These are phyloP conservation scores for Pogonocherus hispidulus DNA, from an alignment of 2,888 invertebrate genomes.

Conservation along the genomic window DNA sequence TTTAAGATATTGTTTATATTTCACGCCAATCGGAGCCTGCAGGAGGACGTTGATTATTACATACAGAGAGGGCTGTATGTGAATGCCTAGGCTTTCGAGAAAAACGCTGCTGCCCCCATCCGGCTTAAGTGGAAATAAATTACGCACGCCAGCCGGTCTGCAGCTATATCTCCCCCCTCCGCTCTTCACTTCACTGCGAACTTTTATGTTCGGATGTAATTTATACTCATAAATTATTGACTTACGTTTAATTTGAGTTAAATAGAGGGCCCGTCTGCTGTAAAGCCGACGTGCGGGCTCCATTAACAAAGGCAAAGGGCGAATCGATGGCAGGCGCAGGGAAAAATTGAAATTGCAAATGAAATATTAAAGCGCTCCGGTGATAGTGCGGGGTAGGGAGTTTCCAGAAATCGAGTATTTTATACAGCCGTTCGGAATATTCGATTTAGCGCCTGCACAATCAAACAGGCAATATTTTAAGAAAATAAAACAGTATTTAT, in stretches of 20 bases:
- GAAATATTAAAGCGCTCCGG: constrained; percentile 23
- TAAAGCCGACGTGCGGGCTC: constrained; percentile 7
- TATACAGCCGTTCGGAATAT: too few relatives aligned
- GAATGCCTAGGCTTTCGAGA: constrained; percentile 21
- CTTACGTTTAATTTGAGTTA: constrained; percentile 47
- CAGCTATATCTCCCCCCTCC: constrained; percentile 28
- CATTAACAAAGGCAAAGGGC: constrained; percentile 21
- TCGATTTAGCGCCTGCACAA: too few relatives aligned
- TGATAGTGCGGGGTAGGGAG: neutral
- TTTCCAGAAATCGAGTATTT: constrained; percentile 2
- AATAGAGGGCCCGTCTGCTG: constrained; percentile 30
- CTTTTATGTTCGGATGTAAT: constrained; percentile 52
- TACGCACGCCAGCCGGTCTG: constrained; percentile 39
- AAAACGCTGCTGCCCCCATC: constrained; percentile 15
- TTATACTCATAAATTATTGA: constrained; percentile 54
- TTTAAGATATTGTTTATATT: too few relatives aligned
- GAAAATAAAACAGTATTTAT: too few relatives aligned
- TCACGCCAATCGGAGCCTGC: too few relatives aligned
- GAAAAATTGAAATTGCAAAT: constrained; percentile 30
- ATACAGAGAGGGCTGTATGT: too few relatives aligned
- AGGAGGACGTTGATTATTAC: too few relatives aligned
- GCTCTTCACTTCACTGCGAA: constrained; percentile 39
- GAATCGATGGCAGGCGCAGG: constrained; percentile 3
- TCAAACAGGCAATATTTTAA: too few relatives aligned
- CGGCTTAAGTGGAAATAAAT: constrained; percentile 50